Evolutionary conservation across 2,888 invertebrate species (phyloP).

Genomic region (Iphiclides podalirius): DNA sequence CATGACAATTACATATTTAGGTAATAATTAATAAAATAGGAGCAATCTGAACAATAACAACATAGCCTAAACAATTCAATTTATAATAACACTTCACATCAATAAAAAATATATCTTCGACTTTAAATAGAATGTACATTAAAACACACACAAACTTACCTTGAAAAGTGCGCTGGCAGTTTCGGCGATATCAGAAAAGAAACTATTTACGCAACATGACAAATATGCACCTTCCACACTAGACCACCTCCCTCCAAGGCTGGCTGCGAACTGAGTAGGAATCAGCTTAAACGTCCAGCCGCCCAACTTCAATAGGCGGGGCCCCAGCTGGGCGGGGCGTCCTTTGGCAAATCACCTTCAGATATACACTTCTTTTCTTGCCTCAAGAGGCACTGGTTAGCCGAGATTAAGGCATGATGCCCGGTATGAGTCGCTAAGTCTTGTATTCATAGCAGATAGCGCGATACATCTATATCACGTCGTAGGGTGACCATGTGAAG

Average conservation of each 20-base stretch:
- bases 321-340: constrained; percentile 59
- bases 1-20: no score
- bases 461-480: neutral
- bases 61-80: no score
- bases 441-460: constrained; percentile 8
- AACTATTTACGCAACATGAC: constrained; percentile 21
- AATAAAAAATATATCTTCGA: no score
- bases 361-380: constrained; percentile 59
- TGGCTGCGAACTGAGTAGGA: constrained; percentile 44
- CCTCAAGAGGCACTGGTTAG: constrained; percentile 58
- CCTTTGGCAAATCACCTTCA: constrained; percentile 60
- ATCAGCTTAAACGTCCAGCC: constrained; percentile 36
- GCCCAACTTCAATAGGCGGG: constrained; percentile 62
- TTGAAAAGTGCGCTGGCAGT: neutral
- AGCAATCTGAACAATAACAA: no score
- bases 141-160: constrained; percentile 23
- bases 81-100: no score
- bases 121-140: no score
- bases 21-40: no score
- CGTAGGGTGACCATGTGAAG: constrained; percentile 16
- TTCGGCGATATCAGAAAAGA: constrained; percentile 4
- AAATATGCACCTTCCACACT: no score
- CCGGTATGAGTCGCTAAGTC: constrained; percentile 24
- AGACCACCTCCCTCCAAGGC: constrained; percentile 36
- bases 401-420: constrained; percentile 43